Evolutionary conservation across 2,113 vertebrate species (phyloP), one percentile per base, ranked within the genome.

Genomic region (Aythya baeri): DNA sequence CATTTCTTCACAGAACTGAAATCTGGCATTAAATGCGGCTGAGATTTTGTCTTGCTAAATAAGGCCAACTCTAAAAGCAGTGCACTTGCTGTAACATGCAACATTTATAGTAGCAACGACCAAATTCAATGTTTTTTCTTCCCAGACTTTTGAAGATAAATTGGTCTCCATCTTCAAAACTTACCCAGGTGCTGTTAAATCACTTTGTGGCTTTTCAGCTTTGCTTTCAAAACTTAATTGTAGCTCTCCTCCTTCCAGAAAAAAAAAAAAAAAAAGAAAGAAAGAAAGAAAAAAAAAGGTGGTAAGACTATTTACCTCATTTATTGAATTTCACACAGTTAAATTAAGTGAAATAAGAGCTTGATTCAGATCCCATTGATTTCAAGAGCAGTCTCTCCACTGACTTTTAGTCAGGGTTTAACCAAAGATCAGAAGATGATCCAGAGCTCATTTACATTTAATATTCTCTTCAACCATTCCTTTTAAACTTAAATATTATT

Each of bases 121-220:
- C 91, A 80, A 71, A 63, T 92, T 90, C 50, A 41, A 7, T 61
- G 80, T 7, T 83, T 92, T 73, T 86, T 72, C 67, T 92, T 93
- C 78, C 67, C 58, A 91, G 68, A 88, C 89, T 95, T 96, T 92
- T 77, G 91, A 83, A 96, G 94, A 82, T 96, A 92, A 97, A 93
- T 95, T 76, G 43, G 76, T 84, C 44, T 95, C 70, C 50, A 5
- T 76, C 92, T 97, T 96, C 94, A 94, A 91, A 96, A 94, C 86
- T 75, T 84, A 83, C 27, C 88, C 83, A 96, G 88, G 74, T 96
- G 94, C 36, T 91, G 50, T 73, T 93, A 96, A 94, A 94, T 72
- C 2, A 57, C 88, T 92, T 55, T 94, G 96, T 96, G 94, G 93
- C 83, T 95, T 95, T 93, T 91, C 76, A 85, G 83, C 29, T 72